Evolutionary conservation across 2,113 vertebrate genomes (phyloP), one percentile per base, ranked within the genome.

Genomic region (Mesoclemmys tuberculata): DNA sequence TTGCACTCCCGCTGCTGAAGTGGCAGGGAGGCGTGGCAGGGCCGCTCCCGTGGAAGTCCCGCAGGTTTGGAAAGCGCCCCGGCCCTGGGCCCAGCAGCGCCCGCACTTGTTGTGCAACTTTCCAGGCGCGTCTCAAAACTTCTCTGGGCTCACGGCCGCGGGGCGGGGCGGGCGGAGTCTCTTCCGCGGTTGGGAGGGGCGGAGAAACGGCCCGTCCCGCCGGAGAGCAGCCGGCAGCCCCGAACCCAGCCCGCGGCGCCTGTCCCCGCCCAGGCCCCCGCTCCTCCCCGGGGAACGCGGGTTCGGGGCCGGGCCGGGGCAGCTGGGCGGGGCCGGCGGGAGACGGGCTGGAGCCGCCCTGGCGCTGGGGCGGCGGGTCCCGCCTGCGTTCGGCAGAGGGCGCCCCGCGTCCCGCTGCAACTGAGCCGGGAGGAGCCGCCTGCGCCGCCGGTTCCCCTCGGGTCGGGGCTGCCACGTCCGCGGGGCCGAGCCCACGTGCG

Each of bases 321-420:
- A 51, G 18, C n/a, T n/a, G 11, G 48, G 82, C 54, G 46, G 49
- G 18, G 10, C 41, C 4, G n/a, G 1, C 21, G 71, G 27, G 29
- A 31, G 8, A 54, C 31, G 38, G 81, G 56, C 55, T 75, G 74
- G 85, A 24, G 3, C 48, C n/a, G n/a, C n/a, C n/a, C n/a, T n/a
- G 35, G 93, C 46, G 38, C 6, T 80, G 93, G 96, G 97, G 88
- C 95, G 87, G 96, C 79, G 92, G 84, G 96, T 93, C 35, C 87
- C 75, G 90, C 81, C 94, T 93, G 96, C 96, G 87, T 58, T 97
- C 98, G 90, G 98, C 98, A 98, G 98, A 96, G 98, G 98, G 98
- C 97, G 97, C 97, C 90, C 94, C 90, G 97, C 91, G 38, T 90
- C 93, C 96, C 94, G 94, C 90, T 85, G 77, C 85, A 61, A 91